Base-by-base conservation (phyloP, 2,113 vertebrate species). In the Heloderma charlesbogerti region DNA sequence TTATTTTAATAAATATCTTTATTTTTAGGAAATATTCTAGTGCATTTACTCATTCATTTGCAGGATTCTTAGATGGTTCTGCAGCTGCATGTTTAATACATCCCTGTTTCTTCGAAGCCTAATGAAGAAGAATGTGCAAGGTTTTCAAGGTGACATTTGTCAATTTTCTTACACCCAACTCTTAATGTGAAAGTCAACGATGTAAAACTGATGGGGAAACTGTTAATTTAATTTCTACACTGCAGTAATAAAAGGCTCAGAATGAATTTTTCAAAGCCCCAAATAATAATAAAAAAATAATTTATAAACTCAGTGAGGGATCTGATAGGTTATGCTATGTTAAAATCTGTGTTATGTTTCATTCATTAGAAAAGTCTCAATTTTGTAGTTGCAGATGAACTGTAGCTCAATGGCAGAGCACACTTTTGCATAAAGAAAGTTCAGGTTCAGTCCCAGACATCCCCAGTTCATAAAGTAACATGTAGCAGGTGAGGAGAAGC, bases 201-300 rank as follows among this genome's bases (percentile, higher is more conserved):
- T 60, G 66, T 69, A 29, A 69, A 69, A 29, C 66, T 69, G 66
- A 69, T 6, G 27, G 7, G 66, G 27, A 69, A 69, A 69, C 27
- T 69, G 25, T 63, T 54, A 54, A 48, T 48, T 48, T 60, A 60
- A 60, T 27, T 66, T 69, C 27, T 29, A 29, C 66, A 29, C 22
- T 69, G 27, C 66, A 69, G 2, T 72, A 8, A 1, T n/a, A 13
- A 72, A 34, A 72, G 31, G 13, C 12, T 13, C 7, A 34, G 9
- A 60, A 83, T 90, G 27, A 86, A 69, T 85, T 54, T 86, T 86
- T 94, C 84, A 43, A n/a, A 72, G 29, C 92, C 25, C 75, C 12
- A 88, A 92, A 94, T n/a, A 15, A 79, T 67, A 37, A 91, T 0
- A 71, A 63, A 91, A 57, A 57, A 13, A 7, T 13, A 37, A 27